These are phyloP conservation scores for Protodeltote pygarga DNA, from an alignment of 2,888 invertebrate species.

Conservation along the genomic window DNA sequence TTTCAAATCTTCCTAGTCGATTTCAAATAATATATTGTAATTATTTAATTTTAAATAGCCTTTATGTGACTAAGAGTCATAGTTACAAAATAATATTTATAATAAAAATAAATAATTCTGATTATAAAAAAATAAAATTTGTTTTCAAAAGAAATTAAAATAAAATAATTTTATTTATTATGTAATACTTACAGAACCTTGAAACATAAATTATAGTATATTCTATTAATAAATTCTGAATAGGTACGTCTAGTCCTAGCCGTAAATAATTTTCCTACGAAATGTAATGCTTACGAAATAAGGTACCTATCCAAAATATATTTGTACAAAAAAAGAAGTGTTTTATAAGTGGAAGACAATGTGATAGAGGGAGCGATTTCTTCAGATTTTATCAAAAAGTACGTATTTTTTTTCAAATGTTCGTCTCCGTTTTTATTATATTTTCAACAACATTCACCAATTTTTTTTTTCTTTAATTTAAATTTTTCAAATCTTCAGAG, in stretches of 20 bases:
- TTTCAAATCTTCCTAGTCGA: conserved; percentile 36
- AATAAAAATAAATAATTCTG: not conserved
- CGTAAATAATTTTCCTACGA: conserved; percentile 33
- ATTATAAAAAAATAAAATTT: not conserved
- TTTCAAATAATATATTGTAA: conserved; percentile 36
- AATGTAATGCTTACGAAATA: conserved; percentile 48
- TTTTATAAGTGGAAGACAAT: conserved; percentile 2
- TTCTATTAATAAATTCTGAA: conserved; percentile 12
- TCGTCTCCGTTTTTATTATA: not conserved
- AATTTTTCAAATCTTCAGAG: too few species aligned
- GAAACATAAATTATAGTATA: conserved; percentile 4
- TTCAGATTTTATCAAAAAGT: too few species aligned
- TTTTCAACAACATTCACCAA: too few species aligned
- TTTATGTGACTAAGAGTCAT: conserved; percentile 45
- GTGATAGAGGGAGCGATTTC: conserved; percentile 20
- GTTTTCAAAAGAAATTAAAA: not conserved
- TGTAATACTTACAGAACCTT: not conserved
- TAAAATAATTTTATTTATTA: conserved; percentile 1
- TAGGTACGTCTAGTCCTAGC: conserved; percentile 32
- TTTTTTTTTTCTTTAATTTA: too few species aligned
- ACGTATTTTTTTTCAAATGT: too few species aligned
- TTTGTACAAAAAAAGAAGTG: conserved; percentile 27
- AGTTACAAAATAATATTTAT: conserved; percentile 4
- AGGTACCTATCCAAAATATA: conserved; percentile 35
- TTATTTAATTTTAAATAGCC: conserved; percentile 7